Evolutionary conservation across 2,797 vertebrate genomes (phyloP), one percentile per base, ranked within the genome.

Genomic region (Hypotaenidia philippensis): DNA sequence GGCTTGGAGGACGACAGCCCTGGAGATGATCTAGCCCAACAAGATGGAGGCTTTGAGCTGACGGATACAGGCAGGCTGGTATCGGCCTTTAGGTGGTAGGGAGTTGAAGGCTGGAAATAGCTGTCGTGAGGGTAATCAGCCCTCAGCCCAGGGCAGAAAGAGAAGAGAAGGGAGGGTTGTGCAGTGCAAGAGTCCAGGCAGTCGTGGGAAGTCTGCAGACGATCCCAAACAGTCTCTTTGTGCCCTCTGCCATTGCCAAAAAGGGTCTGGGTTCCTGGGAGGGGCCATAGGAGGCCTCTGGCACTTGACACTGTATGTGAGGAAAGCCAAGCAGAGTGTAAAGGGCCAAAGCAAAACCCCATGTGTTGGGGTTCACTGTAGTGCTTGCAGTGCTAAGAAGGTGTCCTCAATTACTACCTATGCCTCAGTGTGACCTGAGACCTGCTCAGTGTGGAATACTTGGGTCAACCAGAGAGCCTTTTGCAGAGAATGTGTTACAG

Each of bases 401-500:
- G 5, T 23, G 34, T 59, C 9, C 34, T 34, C 8, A 21, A 17
- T 25, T n/a, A 4, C 10, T 9, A 15, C 11, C 3, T 7, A 26
- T 25, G 8, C 36, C 22, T 53, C 10, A 5, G 14, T 32, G 27
- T 78, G 57, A 21, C 45, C 40, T 40, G 61, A 41, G 27, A 32
- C 26, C 18, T 47, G 22, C 20, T 60, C 22, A 7, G 44, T 40
- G 22, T 23, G 45, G 10, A 68, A 52, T 13, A 3, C 15, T 31
- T 56, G 44, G 47, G 17, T 20, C 41, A 72, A 5, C 11, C 19
- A 31, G 60, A 53, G 64, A 32, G 10, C 29, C 64, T 47, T 83
- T 53, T 50, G 61, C 7, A 5, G 21, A 44, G 25, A 59, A 52
- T 10, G 1, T 19, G 1, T 55, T 82, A 2, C 0, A 82, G 59